A percentile compares a stretch with the other conserved stretches of the same genome.
Evolutionary conservation across 2,888 invertebrate genomes (phyloP).

Genomic region (Thereva nobilitata): DNA sequence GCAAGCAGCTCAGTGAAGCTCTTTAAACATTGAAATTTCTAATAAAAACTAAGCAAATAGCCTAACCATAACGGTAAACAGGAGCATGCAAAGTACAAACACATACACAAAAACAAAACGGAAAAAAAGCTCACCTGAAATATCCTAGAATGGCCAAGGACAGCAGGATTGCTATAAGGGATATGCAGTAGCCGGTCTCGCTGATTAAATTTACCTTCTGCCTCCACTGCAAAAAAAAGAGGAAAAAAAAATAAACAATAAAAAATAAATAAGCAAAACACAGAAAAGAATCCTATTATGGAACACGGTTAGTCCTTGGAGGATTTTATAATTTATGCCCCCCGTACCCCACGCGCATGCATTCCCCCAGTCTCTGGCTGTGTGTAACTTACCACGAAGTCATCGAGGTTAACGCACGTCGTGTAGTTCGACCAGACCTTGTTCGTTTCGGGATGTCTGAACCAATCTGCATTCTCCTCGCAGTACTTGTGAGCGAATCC

Average conservation of each 20-base stretch:
- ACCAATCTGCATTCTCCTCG: conserved; percentile 80
- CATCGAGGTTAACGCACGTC: conserved; percentile 76
- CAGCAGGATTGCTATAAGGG: conserved; percentile 79
- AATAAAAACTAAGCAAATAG: no score
- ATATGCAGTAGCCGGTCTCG: conserved; percentile 84
- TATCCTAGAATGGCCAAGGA: conserved; percentile 82
- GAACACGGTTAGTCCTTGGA: no score
- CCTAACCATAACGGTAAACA: no score
- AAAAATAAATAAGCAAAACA: conserved; percentile 8
- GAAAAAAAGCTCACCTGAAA: conserved; percentile 77
- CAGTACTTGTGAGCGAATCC: conserved; percentile 83
- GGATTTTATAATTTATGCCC: no score
- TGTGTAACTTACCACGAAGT: conserved; percentile 64
- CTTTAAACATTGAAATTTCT: no score
- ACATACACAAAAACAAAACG: neutral
- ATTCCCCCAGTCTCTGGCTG: no score
- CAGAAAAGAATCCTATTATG: neutral
- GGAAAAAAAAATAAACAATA: conserved; percentile 15
- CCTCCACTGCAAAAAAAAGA: conserved; percentile 65
- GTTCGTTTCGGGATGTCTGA: conserved; percentile 74
- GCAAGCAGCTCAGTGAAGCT: no score
- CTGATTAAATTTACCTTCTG: conserved; percentile 76
- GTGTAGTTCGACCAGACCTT: conserved; percentile 90
- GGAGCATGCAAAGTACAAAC: no score
- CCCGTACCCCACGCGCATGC: no score